phyloP scores from a whole-genome alignment of 2,113 vertebrate species.

The Actinemys pallida region DNA sequence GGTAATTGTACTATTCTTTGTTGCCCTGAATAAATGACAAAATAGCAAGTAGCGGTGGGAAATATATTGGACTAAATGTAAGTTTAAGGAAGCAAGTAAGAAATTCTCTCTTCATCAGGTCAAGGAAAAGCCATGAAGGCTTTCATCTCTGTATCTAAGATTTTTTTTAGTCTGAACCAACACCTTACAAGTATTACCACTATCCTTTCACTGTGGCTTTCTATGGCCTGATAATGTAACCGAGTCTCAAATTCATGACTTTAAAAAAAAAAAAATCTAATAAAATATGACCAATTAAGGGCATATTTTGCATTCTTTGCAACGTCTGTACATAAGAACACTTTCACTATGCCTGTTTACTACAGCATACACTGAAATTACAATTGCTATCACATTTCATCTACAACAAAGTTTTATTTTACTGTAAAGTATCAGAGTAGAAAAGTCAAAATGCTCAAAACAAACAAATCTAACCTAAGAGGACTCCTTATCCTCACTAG shows the following conservation, averaged over 20 bases:
- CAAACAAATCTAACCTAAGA: neutral
- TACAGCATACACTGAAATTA: neutral
- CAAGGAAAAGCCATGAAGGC: neutral
- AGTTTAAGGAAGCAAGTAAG: neutral
- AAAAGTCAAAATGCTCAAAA: neutral
- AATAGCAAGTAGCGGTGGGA: neutral
- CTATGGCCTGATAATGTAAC: neutral
- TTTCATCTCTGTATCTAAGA: neutral
- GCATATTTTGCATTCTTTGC: neutral
- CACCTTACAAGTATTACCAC: neutral
- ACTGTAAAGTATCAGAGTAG: neutral
- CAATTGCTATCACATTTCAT: neutral
- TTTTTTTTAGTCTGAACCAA: neutral
- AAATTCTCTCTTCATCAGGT: neutral
- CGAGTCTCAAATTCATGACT: neutral
- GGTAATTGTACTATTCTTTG: neutral
- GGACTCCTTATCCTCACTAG: neutral
- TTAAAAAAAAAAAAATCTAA: neutral
- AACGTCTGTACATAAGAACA: accelerated
- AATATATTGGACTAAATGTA: neutral
- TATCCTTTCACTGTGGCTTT: neutral
- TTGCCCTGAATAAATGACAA: neutral
- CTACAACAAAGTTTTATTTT: accelerated
- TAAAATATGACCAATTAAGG: neutral
- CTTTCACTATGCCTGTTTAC: neutral